These are phyloP conservation scores for Antheraea yamamai DNA, from an alignment of 2,888 invertebrate genomes.

Conservation along the genomic window DNA sequence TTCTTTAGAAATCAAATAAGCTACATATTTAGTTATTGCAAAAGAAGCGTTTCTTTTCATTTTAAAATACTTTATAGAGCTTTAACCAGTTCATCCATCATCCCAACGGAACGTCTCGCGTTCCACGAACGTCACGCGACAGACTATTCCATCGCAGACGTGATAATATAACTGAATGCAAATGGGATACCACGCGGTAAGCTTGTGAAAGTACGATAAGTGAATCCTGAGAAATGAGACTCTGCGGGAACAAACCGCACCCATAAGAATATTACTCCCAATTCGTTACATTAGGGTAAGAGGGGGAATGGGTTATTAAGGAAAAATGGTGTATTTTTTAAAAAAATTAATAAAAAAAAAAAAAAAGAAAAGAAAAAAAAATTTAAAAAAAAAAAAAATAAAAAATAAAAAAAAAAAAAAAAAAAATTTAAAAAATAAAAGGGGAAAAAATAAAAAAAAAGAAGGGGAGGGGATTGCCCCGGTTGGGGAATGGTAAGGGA, in stretches of 20 bases:
- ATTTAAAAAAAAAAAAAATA: no score
- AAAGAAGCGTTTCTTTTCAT: no score
- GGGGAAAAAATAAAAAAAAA: no score
- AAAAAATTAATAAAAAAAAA: no score
- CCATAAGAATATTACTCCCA: conserved; percentile 42
- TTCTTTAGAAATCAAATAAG: not conserved
- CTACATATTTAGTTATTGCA: not conserved
- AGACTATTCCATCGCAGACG: conserved; percentile 34
- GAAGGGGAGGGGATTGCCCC: no score
- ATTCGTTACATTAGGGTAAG: conserved; percentile 51
- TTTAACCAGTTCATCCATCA: conserved; percentile 37
- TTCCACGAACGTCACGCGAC: conserved; percentile 30
- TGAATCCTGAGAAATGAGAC: conserved; percentile 59
- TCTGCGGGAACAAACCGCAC: conserved; percentile 29
- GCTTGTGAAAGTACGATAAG: conserved; percentile 56
- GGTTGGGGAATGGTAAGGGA: no score
- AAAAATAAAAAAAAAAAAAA: no score
- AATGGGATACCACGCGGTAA: conserved; percentile 46
- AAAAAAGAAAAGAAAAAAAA: no score
- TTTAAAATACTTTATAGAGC: conserved; percentile 3
- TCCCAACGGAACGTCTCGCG: conserved; percentile 33
- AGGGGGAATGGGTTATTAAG: no score
- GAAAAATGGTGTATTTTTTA: no score
- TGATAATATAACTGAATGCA: conserved; percentile 45
- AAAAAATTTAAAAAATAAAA: no score